phyloP scores from a whole-genome alignment of 2,888 invertebrate species.

The Protodeltote pygarga region DNA sequence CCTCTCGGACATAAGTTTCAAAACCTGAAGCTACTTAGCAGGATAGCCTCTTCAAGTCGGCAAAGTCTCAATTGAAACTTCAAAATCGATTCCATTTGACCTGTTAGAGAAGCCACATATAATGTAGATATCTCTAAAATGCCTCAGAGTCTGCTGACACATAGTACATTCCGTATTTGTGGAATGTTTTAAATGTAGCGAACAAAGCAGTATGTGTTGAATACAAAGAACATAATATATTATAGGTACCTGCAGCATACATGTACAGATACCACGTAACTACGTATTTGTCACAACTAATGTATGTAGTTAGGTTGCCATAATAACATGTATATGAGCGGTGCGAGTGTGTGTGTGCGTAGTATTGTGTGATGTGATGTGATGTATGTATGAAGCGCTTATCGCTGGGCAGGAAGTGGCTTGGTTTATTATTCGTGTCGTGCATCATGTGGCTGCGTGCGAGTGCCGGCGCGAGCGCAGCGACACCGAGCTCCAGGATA shows the following conservation, averaged over 20 bases:
- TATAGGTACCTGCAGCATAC: too few relatives aligned
- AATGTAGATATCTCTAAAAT: too few relatives aligned
- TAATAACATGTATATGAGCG: slow-evolving; percentile 55
- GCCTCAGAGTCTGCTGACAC: slow-evolving; percentile 18
- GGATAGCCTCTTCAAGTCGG: too few relatives aligned
- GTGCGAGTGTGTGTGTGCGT: slow-evolving; percentile 43
- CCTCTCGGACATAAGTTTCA: too few relatives aligned
- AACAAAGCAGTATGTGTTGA: slow-evolving; percentile 47
- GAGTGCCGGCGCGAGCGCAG: slow-evolving; percentile 61
- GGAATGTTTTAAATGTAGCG: slow-evolving; percentile 40
- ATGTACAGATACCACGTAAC: slow-evolving; percentile 28
- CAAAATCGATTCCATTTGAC: too few relatives aligned
- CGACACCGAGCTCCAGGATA: slow-evolving; percentile 69
- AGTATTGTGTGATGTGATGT: slow-evolving; percentile 67
- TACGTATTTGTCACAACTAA: slow-evolving; percentile 48
- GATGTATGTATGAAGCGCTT: slow-evolving; percentile 74
- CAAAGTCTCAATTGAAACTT: too few relatives aligned
- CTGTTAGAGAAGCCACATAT: too few relatives aligned
- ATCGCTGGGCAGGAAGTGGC: slow-evolving; percentile 84
- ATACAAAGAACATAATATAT: slow-evolving; percentile 50
- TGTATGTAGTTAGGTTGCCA: slow-evolving; percentile 47
- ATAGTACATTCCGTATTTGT: slow-evolving; percentile 18
- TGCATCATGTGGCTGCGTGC: slow-evolving; percentile 79
- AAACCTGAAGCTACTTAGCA: too few relatives aligned
- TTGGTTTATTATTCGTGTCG: slow-evolving; percentile 86